Evolutionary conservation across 2,113 vertebrate species (phyloP).

Genomic region (Danionella cerebrum): DNA sequence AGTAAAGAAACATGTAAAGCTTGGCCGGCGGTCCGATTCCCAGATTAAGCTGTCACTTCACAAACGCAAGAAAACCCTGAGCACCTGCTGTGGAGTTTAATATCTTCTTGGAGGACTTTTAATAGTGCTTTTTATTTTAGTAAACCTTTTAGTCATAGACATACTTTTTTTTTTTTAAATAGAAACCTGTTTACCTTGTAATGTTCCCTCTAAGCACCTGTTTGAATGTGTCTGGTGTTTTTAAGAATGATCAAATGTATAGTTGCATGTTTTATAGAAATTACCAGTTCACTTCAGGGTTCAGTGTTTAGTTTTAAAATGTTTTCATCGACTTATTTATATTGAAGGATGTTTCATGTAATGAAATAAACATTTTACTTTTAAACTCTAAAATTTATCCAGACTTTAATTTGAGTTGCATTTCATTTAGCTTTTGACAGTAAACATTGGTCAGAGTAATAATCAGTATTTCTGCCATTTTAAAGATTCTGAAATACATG

Average conservation of each 20-base stretch:
- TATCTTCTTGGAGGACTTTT: not conserved
- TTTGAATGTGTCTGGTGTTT: not conserved
- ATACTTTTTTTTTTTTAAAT: not conserved
- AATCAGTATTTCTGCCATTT: too few relatives aligned
- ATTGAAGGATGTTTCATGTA: not conserved
- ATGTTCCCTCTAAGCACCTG: not conserved
- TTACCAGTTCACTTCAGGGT: constrained; percentile 9
- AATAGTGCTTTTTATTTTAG: not conserved
- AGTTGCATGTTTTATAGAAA: not conserved
- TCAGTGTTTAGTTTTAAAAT: constrained; percentile 31
- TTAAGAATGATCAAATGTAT: constrained; percentile 15
- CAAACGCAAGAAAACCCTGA: constrained; percentile 29
- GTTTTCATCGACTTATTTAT: not conserved
- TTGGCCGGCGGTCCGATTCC: constrained; percentile 21
- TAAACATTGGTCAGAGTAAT: not conserved
- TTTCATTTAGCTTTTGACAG: constrained; percentile 39
- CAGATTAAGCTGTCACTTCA: constrained; percentile 38
- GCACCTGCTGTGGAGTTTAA: constrained; percentile 53
- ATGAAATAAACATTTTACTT: constrained; percentile 28
- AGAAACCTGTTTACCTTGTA: not conserved
- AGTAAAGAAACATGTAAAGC: constrained; percentile 52
- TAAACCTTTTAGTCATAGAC: too few relatives aligned
- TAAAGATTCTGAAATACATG: too few relatives aligned
- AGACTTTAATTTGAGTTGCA: not conserved
- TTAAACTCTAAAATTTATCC: not conserved